These are phyloP conservation scores for Amblyraja radiata DNA, from an alignment of 2,797 vertebrate genomes.

Conservation along the genomic window DNA sequence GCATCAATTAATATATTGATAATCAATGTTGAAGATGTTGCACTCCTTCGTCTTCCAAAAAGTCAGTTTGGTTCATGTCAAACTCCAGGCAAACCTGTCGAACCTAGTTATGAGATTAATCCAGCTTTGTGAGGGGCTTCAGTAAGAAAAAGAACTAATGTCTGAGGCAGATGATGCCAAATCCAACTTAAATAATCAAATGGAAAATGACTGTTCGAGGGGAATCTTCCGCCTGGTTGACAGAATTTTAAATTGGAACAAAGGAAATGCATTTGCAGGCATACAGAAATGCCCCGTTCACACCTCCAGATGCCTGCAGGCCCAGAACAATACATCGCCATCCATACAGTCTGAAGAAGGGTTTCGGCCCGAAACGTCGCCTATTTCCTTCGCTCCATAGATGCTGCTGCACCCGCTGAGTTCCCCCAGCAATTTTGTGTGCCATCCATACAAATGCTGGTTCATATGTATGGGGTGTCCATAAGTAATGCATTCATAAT, in stretches of 20 bases:
- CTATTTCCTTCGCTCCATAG: no score
- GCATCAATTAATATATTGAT: background rate
- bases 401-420: no score
- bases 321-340: no score
- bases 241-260: slow-evolving; percentile 13
- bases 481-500: no score
- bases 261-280: no score
- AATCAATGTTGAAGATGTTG: background rate
- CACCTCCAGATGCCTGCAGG: no score
- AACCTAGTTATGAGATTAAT: background rate
- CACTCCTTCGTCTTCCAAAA: background rate
- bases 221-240: background rate
- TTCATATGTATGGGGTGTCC: no score
- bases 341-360: no score
- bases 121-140: background rate
- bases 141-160: background rate
- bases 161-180: background rate
- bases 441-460: no score
- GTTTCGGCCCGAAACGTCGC: no score
- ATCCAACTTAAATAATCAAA: background rate
- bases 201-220: background rate
- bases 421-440: no score
- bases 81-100: background rate
- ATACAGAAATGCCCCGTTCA: no score
- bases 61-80: background rate